Conservation (phyloP, 2,113 vertebrate species). For the Amphiprion ocellaris region DNA sequence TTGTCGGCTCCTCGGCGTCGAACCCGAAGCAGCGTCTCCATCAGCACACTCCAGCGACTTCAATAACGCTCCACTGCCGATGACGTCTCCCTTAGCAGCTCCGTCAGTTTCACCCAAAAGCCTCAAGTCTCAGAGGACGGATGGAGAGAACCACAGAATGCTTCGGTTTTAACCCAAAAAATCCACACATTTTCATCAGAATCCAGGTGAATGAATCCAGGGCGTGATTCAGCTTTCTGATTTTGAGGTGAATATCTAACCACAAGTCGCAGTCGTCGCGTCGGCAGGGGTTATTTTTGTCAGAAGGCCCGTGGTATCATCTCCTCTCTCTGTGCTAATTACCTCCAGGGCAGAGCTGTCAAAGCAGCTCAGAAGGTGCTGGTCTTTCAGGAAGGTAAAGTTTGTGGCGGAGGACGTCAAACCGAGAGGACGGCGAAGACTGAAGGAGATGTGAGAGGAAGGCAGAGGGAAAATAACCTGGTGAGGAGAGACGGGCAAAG, state of each 20-base stretch:
- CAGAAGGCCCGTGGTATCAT: constrained; percentile 6
- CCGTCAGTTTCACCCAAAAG: constrained; percentile 31
- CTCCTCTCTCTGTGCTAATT: constrained; percentile 44
- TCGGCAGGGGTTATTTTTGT: constrained; percentile 43
- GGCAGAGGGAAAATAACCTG: not conserved
- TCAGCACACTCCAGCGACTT: constrained; percentile 58
- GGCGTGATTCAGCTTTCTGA: constrained; percentile 7
- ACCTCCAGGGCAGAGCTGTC: constrained; percentile 32
- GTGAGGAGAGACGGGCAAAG: too few species aligned
- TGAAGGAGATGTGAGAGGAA: not conserved
- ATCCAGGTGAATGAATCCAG: constrained; percentile 9
- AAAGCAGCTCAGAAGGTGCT: constrained; percentile 25
- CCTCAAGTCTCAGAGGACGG: constrained; percentile 15
- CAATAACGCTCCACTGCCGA: constrained; percentile 46
- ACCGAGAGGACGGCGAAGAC: not conserved
- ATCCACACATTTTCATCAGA: not conserved
- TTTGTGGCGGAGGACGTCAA: constrained; percentile 21
- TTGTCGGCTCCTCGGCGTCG: constrained; percentile 44
- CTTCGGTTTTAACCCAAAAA: not conserved
- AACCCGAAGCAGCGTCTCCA: constrained; percentile 43
- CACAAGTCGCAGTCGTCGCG: not conserved
- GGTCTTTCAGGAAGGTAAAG: constrained; percentile 31
- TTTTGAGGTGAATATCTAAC: constrained; percentile 37
- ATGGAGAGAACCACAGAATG: constrained; percentile 12
- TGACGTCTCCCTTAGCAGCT: constrained; percentile 32